These are phyloP conservation scores for Cottoperca gobio DNA, from an alignment of 2,797 vertebrate genomes.

Conservation along the genomic window DNA sequence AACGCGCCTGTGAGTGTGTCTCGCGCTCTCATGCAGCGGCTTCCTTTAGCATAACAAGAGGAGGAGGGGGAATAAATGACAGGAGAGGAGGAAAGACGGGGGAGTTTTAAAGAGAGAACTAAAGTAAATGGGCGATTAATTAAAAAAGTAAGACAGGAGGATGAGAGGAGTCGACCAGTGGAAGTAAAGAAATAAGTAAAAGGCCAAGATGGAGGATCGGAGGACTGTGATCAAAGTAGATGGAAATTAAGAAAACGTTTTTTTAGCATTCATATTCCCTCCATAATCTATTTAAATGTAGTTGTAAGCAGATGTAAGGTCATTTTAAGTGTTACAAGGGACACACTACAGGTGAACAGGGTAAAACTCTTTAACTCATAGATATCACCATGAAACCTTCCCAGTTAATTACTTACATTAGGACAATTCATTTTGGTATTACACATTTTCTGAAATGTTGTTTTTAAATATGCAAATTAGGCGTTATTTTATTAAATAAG, in stretches of 20 bases:
- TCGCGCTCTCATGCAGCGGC: slow-evolving; percentile 28
- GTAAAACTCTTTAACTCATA: too few species aligned
- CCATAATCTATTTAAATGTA: background rate
- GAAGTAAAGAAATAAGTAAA: too few species aligned
- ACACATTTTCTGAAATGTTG: too few species aligned
- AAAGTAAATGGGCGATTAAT: background rate
- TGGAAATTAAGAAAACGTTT: too few species aligned
- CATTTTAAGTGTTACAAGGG: background rate
- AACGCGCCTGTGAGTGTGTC: slow-evolving; percentile 6
- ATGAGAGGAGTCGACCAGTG: background rate
- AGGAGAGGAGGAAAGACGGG: background rate
- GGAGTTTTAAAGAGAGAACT: background rate
- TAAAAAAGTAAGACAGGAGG: background rate
- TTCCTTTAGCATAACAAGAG: slow-evolving; percentile 71
- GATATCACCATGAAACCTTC: too few species aligned
- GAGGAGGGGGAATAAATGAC: background rate
- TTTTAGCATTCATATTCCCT: background rate
- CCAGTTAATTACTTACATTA: too few species aligned
- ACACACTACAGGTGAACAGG: too few species aligned
- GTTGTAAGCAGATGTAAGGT: background rate
- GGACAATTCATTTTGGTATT: too few species aligned
- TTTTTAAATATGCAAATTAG: too few species aligned
- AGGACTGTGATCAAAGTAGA: too few species aligned
- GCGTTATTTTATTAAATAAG: too few species aligned
- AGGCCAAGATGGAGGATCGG: too few species aligned